phyloP scores from a whole-genome alignment of 2,797 vertebrate genomes.

The Oreochromis mossambicus region DNA sequence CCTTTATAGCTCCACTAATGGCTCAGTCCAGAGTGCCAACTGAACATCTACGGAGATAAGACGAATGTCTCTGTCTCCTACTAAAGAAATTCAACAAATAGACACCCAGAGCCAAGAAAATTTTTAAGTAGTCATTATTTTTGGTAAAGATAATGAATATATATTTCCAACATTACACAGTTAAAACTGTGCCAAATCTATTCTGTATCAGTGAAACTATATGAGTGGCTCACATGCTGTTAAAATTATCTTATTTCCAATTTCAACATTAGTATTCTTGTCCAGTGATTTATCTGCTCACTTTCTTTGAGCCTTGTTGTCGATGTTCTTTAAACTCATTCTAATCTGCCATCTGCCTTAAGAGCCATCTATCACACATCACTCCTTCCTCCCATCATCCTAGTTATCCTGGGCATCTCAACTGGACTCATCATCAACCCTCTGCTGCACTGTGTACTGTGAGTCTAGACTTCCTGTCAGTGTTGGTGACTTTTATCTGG shows the following conservation, averaged over 20 bases:
- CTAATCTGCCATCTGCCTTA: background rate
- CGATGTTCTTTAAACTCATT: background rate
- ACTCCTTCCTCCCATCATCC: background rate
- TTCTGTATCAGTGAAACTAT: background rate
- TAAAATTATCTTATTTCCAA: background rate
- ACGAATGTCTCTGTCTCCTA: background rate
- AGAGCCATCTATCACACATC: background rate
- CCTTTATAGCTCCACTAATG: background rate
- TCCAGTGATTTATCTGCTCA: background rate
- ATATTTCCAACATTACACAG: background rate
- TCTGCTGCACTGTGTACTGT: background rate
- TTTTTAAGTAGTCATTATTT: background rate
- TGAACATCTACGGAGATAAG: background rate
- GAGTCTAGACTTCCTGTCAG: background rate
- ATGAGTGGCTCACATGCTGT: background rate
- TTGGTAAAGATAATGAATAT: background rate
- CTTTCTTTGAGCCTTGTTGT: background rate
- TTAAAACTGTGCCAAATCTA: background rate
- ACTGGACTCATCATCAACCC: background rate
- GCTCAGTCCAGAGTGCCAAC: background rate
- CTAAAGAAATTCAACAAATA: background rate
- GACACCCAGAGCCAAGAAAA: background rate
- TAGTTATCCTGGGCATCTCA: background rate
- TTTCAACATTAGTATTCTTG: background rate
- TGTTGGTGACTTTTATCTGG: background rate